These are phyloP conservation scores for Gonatopus flavifemur DNA, from an alignment of 1,140 invertebrate genomes.

Conservation along the genomic window DNA sequence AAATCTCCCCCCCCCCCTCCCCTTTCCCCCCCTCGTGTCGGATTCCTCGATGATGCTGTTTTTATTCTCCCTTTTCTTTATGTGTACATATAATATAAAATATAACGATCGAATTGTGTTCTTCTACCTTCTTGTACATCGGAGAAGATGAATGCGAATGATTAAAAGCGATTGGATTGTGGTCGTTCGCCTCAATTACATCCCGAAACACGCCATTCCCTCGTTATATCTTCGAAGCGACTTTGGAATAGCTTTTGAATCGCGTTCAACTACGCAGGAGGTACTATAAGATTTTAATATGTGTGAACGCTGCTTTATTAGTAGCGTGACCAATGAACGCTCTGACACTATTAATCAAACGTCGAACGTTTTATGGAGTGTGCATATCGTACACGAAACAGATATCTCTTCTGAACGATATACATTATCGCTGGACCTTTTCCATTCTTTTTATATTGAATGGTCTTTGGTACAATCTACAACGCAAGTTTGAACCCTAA, in stretches of 20 bases:
- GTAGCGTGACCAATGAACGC: constrained; percentile 55
- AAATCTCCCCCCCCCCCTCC: constrained; percentile 12
- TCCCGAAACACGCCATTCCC: constrained; percentile 53
- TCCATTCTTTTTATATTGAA: too few relatives aligned
- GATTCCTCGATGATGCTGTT: background rate
- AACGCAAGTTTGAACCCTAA: too few relatives aligned
- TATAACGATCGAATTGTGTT: background rate
- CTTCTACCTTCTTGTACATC: constrained; percentile 1
- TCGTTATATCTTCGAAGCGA: constrained; percentile 50
- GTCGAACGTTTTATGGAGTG: too few relatives aligned
- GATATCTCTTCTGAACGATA: too few relatives aligned
- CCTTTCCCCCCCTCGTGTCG: background rate
- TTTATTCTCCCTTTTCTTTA: background rate
- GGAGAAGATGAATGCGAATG: constrained; percentile 50
- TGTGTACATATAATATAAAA: background rate
- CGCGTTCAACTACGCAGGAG: constrained; percentile 30
- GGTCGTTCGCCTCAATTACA: constrained; percentile 51
- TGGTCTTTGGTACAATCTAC: too few relatives aligned
- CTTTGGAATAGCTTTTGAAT: background rate
- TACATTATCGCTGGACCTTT: too few relatives aligned
- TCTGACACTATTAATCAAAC: constrained; percentile 56
- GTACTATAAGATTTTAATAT: constrained; percentile 50
- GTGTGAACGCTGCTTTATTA: constrained; percentile 57
- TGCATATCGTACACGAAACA: too few relatives aligned
- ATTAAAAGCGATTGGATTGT: constrained; percentile 56